phyloP scores from a whole-genome alignment of 2,113 vertebrate genomes.

The Callipepla californica region DNA sequence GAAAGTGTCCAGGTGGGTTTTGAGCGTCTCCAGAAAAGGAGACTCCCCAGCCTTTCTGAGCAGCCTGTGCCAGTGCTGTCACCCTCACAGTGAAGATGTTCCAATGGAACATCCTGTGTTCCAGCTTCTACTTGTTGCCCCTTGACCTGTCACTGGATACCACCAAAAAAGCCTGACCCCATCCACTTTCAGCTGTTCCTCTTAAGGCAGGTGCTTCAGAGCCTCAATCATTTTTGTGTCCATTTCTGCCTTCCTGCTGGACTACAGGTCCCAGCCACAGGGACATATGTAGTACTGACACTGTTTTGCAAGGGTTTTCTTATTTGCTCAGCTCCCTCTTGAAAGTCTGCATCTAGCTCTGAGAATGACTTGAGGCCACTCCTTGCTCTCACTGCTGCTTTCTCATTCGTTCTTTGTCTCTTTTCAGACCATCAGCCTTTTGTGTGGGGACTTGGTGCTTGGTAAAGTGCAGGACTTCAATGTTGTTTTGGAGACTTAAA shows the following conservation, averaged over 20 bases:
- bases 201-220: no score
- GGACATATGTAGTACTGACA: fast-evolving
- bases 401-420: background rate
- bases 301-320: background rate
- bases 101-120: no score
- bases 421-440: background rate
- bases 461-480: background rate
- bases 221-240: no score
- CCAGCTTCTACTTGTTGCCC: no score
- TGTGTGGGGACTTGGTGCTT: background rate
- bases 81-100: no score
- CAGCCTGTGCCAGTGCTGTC: no score
- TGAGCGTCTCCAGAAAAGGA: no score
- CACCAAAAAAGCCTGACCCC: no score
- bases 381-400: background rate
- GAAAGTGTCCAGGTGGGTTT: no score
- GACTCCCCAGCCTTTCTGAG: no score
- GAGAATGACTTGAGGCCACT: background rate
- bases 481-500: background rate
- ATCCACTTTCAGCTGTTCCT: no score
- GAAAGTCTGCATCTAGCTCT: background rate
- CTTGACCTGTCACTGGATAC: no score
- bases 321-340: background rate
- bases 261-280: fast-evolving
- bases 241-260: background rate